Conservation (phyloP, 2,113 vertebrate species). For the Lichenostomus cassidix region DNA sequence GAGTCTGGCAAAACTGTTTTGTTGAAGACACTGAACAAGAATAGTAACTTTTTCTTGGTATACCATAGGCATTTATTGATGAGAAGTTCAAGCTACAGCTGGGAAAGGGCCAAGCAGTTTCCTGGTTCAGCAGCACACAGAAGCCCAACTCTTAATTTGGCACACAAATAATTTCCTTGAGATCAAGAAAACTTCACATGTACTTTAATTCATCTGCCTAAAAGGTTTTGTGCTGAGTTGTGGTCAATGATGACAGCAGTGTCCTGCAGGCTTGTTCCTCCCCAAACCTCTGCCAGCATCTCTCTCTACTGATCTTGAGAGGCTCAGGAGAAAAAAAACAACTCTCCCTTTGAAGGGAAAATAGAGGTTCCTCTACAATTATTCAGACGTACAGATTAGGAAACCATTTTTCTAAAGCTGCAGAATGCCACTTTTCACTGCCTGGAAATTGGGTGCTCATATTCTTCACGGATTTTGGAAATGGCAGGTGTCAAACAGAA, state of each 20-base stretch:
- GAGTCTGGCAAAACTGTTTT: not conserved
- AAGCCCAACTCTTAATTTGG: not conserved
- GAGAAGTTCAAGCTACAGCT: not conserved
- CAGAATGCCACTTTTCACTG: not conserved
- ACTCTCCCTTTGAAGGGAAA: not conserved
- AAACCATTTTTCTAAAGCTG: not conserved
- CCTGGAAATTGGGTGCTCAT: not conserved
- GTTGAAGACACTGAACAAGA: not conserved
- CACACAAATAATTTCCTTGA: not conserved
- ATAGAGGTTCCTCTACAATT: not conserved
- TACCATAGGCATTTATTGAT: not conserved
- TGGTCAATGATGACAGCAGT: not conserved
- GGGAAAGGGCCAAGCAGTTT: not conserved
- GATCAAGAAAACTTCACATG: not conserved
- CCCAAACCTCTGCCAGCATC: not conserved
- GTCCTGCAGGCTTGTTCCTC: not conserved
- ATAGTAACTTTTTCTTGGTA: not conserved
- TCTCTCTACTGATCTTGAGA: not conserved
- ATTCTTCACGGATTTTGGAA: not conserved
- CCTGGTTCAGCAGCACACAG: not conserved
- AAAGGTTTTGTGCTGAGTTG: not conserved
- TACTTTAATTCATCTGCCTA: not conserved
- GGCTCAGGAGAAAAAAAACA: not conserved
- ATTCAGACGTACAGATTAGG: not conserved
- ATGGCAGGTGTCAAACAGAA: not conserved